Base-by-base conservation (phyloP, 2,888 invertebrate genomes). In the Polymixis lichenea region DNA sequence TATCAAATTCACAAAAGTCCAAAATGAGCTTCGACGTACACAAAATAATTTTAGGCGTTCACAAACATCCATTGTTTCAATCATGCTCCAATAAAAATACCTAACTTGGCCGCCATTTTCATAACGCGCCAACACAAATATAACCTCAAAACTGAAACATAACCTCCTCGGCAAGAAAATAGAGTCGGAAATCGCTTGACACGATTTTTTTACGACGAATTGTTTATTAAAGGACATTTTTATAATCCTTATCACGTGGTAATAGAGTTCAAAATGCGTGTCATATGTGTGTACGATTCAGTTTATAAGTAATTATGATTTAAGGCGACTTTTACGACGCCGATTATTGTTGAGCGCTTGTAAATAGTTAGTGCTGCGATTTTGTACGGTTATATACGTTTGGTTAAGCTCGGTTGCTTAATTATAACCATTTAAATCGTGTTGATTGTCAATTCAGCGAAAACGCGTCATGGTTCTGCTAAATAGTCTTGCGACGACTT, bases 51-150 rank as follows among this genome's bases (percentile, higher is more conserved):
- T 88, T 84, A 88, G 86, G 83, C 87, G 86, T 86, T 81, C 87
- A 88, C 86, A 88, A 88, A 88, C 88, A 89, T 87, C 90, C 90
- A 91, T 91, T 91, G 91, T 91, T 91, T 87, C 85, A 86, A 90
- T 87, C 89, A 89, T 88, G 89, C 88, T 89, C 90, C 90, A 91
- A 91, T 91, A 90, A 91, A 91, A 91, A 90, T 90, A 89, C 90
- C 89, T 87, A 89, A 89, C 80, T 88, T 85, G 70, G 89, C 84
- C 88, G 91, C 91, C 91, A 91, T 91, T 89, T 91, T 89, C 89
- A 90, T 89, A 91, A 88, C 80, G 90, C 80, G 80, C 87, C 86
- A 88, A 90, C 87, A 87, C 86, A 89, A 90, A 88, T 85, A 87
- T 80, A 86, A 87, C 86, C 85, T 86, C 76, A 80, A 77, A 76